Conservation (phyloP, 2,113 vertebrate species). For the Anoplopoma fimbria region DNA sequence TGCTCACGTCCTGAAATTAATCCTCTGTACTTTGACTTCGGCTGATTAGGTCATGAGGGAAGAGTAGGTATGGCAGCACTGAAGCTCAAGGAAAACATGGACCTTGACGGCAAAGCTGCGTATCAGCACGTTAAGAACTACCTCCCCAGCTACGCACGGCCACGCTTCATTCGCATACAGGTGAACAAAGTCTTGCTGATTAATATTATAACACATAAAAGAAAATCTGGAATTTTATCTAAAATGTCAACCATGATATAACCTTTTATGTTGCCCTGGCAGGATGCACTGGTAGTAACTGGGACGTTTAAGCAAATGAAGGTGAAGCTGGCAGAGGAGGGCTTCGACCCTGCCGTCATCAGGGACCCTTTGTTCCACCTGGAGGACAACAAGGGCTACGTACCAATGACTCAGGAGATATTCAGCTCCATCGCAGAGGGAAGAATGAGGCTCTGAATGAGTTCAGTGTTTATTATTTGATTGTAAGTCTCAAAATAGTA, state of each 20-base stretch:
- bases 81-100: conserved; percentile 81
- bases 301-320: conserved; percentile 90
- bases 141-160: conserved; percentile 88
- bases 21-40: not conserved
- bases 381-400: conserved; percentile 84
- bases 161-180: conserved; percentile 89
- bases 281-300: conserved; percentile 83
- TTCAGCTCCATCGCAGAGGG: conserved; percentile 79
- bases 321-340: conserved; percentile 84
- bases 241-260: not conserved
- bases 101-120: conserved; percentile 83
- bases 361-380: conserved; percentile 85
- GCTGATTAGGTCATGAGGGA: conserved; percentile 88
- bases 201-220: not conserved
- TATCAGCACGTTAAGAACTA: conserved; percentile 82
- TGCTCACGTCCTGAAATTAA: not conserved
- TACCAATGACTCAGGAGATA: conserved; percentile 86
- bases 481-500: conserved; percentile 2
- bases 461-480: conserved; percentile 17
- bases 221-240: not conserved
- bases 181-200: conserved; percentile 69
- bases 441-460: conserved; percentile 74
- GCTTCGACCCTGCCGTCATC: conserved; percentile 84
- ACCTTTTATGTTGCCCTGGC: not conserved
- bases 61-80: conserved; percentile 90